Evolutionary conservation across 1,140 invertebrate genomes (phyloP).

Genomic region (Lethocerus indicus): DNA sequence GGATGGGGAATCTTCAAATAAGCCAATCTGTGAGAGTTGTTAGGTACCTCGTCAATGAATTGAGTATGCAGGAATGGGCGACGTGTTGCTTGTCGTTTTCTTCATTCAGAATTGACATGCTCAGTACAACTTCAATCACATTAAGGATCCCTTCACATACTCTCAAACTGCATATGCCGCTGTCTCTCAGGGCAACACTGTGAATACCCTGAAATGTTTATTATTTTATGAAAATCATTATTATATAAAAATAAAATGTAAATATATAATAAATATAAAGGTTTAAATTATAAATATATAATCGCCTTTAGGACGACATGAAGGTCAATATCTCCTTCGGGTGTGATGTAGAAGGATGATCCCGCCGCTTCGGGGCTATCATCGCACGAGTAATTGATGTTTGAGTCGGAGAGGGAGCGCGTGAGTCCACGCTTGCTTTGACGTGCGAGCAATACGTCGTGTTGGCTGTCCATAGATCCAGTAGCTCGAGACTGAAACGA

Average conservation of each 20-base stretch:
- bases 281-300: background rate
- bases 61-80: constrained; percentile 6
- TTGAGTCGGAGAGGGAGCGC: constrained; percentile 84
- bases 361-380: constrained; percentile 78
- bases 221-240: constrained; percentile 5
- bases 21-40: too few relatives aligned
- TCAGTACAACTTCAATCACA: constrained; percentile 71
- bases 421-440: constrained; percentile 51
- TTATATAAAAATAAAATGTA: background rate
- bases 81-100: constrained; percentile 4
- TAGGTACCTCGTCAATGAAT: constrained; percentile 11
- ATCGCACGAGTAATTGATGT: constrained; percentile 67
- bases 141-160: constrained; percentile 84
- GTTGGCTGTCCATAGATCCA: constrained; percentile 54
- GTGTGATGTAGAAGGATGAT: constrained; percentile 80
- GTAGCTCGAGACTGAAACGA: constrained; percentile 3
- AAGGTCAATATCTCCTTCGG: constrained; percentile 84
- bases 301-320: constrained; percentile 73
- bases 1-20: too few relatives aligned
- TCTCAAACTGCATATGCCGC: constrained; percentile 55
- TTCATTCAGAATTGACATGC: constrained; percentile 53
- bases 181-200: constrained; percentile 60
- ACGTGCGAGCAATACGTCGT: constrained; percentile 49
- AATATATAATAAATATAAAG: background rate
- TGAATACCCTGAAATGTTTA: constrained; percentile 57